These are phyloP conservation scores for Muscina levida DNA, from an alignment of 2,888 invertebrate genomes.

Conservation along the genomic window DNA sequence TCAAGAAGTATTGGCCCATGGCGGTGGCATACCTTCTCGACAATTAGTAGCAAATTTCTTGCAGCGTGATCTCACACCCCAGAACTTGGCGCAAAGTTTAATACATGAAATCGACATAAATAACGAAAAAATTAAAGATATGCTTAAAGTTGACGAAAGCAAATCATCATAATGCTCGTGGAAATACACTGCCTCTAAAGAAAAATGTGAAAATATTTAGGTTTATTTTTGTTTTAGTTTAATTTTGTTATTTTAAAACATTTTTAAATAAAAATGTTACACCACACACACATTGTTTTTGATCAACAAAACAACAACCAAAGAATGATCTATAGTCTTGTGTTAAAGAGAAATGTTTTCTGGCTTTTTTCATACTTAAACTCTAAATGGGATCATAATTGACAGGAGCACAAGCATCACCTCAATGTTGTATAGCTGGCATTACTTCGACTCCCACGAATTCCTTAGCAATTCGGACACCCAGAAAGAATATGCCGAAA, in stretches of 20 bases:
- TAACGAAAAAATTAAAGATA: constrained; percentile 80
- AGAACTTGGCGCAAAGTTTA: constrained; percentile 89
- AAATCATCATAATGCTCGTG: not conserved
- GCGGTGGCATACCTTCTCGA: constrained; percentile 92
- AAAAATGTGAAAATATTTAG: constrained; percentile 13
- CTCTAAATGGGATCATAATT: constrained; percentile 17
- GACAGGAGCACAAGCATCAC: not conserved
- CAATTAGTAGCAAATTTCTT: constrained; percentile 89
- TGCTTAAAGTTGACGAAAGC: constrained; percentile 63
- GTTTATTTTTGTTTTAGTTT: constrained; percentile 38
- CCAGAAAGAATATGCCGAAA: constrained; percentile 87
- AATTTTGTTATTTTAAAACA: constrained; percentile 40
- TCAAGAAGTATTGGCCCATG: constrained; percentile 88
- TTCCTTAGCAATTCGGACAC: constrained; percentile 89
- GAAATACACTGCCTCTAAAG: not conserved
- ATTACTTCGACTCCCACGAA: constrained; percentile 88
- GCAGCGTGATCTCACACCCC: constrained; percentile 87
- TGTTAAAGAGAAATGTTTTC: constrained; percentile 33
- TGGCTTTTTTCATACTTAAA: constrained; percentile 50
- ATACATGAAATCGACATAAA: constrained; percentile 87
- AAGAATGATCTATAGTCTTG: not conserved
- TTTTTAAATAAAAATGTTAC: constrained; percentile 52
- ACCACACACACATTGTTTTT: not conserved
- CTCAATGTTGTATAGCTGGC: constrained; percentile 80
- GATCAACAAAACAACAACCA: constrained; percentile 14